A percentile compares a stretch with the other conserved stretches of the same genome.
Conservation (phyloP, 2,797 vertebrate species). For the Erpetoichthys calabaricus region DNA sequence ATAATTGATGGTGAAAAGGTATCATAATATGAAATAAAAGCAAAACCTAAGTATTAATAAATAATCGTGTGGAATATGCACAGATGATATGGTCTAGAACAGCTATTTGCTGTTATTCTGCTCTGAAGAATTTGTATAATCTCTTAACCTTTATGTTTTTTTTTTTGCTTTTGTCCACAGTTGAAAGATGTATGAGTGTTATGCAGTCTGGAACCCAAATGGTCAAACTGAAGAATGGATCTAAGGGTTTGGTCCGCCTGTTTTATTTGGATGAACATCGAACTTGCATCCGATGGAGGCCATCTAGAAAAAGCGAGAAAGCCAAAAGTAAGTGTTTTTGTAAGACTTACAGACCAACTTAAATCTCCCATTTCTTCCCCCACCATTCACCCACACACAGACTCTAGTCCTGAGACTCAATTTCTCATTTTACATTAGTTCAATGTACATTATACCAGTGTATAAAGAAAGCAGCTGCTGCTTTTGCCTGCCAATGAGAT, state of each 20-base stretch:
- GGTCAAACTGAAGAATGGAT: slow-evolving; percentile 91
- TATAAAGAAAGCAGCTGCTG: too few species aligned
- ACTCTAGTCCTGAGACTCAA: too few species aligned
- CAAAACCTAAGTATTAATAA: not conserved
- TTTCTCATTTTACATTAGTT: too few species aligned
- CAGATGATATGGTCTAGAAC: slow-evolving; percentile 10
- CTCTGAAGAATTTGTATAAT: not conserved
- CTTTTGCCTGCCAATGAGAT: too few species aligned
- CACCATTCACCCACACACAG: too few species aligned
- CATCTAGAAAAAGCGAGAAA: slow-evolving; percentile 92
- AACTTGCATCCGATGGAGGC: slow-evolving; percentile 90
- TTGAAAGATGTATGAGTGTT: slow-evolving; percentile 97
- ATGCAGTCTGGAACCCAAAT: slow-evolving; percentile 99
- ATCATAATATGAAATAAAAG: not conserved
- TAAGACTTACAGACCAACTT: too few species aligned
- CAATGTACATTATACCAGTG: too few species aligned
- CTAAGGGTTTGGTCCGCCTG: slow-evolving; percentile 85
- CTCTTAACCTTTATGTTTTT: not conserved
- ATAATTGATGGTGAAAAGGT: not conserved
- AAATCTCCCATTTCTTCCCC: not conserved
- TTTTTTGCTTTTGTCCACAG: slow-evolving; percentile 44
- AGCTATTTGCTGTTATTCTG: not conserved
- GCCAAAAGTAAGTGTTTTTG: slow-evolving; percentile 91
- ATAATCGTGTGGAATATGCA: too few species aligned
- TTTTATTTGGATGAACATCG: slow-evolving; percentile 97